Evolutionary conservation across 2,113 vertebrate genomes (phyloP), one percentile per base, ranked within the genome.

Genomic region (Glaucidium brasilianum): DNA sequence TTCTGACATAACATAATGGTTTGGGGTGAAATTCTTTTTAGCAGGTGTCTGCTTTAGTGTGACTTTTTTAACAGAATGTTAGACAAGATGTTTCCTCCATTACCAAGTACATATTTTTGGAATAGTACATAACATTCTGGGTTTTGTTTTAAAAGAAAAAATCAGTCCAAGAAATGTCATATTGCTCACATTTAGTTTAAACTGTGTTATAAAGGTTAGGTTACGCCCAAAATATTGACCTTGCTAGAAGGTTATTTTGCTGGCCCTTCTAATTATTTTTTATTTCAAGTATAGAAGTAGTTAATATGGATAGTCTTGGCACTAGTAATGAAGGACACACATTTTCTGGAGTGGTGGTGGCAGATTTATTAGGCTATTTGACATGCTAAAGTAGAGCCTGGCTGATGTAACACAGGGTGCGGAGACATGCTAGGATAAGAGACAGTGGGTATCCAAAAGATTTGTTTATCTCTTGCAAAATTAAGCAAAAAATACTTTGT

Each of bases 161-260:
- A 30, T 3, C 0, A 2, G 3, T 63, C 15, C 3, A 23, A 72
- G 56, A 34, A 32, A 53, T 5, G 2, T 5, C 3, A 6, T 78
- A 16, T 86, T 82, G 32, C n/a, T 84, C 10, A 49, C 10, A 20
- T 39, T 30, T 83, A 63, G 5, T 49, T 69, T 37, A 15, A 83
- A 49, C 23, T 53, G 17, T 6, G 71, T 67, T 72, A 37, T 82
- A 15, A 71, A 72, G 4, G 2, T 55, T 55, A 63, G 49, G 14
- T 50, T 55, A 63, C n/a, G 14, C 22, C 26, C 12, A 37, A 60
- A 45, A 52, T 79, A 64, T 27, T 49, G 32, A 69, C 10, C 3
- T 67, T 77, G 11, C 30, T 26, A 76, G 49, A 71, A 76, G 19
- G 16, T 67, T 67, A 19, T 62, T 76, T 72, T 83, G 16, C 34